These are phyloP conservation scores for Diceros bicornis DNA, from an alignment of 2,797 vertebrate genomes.

Conservation along the genomic window DNA sequence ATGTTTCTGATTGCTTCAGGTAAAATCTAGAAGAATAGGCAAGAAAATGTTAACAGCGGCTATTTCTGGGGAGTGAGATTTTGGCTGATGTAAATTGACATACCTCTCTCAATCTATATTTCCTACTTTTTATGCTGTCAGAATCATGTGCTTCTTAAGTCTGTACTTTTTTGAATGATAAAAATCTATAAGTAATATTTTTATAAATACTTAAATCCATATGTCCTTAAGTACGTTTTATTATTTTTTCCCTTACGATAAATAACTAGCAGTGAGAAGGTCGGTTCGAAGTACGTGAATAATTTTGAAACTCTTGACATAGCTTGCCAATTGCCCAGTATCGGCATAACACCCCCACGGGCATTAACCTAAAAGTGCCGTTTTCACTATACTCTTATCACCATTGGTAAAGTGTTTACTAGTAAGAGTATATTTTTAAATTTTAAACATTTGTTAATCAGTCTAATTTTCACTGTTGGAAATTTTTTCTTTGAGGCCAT, in stretches of 20 bases:
- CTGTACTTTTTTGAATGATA: not conserved
- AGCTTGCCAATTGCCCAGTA: not conserved
- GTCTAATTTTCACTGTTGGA: constrained; percentile 22
- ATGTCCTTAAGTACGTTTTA: not conserved
- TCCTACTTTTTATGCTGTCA: not conserved
- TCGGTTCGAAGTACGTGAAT: constrained; percentile 11
- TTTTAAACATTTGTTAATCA: constrained; percentile 47
- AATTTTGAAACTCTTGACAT: constrained; percentile 55
- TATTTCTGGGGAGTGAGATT: not conserved
- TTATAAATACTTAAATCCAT: not conserved
- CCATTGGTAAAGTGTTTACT: not conserved
- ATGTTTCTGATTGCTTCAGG: not conserved
- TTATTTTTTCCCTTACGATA: not conserved
- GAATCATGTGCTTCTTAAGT: not conserved
- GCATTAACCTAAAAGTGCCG: not conserved
- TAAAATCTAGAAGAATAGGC: not conserved
- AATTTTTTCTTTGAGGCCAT: not conserved
- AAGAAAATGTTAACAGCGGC: not conserved
- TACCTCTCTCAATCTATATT: not conserved
- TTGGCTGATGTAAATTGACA: not conserved
- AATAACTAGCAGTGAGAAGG: not conserved
- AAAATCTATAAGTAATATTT: constrained; percentile 3
- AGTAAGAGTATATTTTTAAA: not conserved
- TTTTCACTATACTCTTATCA: not conserved
- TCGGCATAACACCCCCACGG: not conserved